Evolutionary conservation across 2,113 vertebrate species (phyloP), one percentile per base, ranked within the genome.

Genomic region (Pachypanchax playfairii): DNA sequence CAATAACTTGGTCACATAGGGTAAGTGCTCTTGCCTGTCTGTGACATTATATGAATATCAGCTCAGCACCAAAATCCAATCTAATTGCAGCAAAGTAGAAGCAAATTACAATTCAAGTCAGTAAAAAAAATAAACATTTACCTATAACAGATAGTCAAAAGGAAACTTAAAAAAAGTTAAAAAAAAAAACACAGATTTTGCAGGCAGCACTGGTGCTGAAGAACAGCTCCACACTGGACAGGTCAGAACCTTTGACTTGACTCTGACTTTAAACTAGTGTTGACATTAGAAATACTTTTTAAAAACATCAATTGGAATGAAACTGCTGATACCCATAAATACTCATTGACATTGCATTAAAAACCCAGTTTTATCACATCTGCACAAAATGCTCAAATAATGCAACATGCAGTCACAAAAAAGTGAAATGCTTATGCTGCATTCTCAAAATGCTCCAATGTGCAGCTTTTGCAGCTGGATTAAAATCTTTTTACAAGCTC

Each of bases 191-290:
- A 18, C 36, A 12, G 12, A 12, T 21, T 43, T 46, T 38, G 35
- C 43, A 28, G 55, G 41, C 15, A 58, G 65, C n/a, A 1, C 48
- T 68, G 70, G 84, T 86, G 84, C 85, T 89, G 84, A 88, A 88
- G 85, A 77, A 89, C 84, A 85, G 77, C 82, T 86, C 80, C 54
- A 57, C 50, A 61, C 36, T 17, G 43, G 35, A 26, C 24, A 31
- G 52, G 47, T 55, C 52, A 64, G 50, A 55, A 28, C 31, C 49
- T 35, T 35, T 15, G 2, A 65, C 13, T 22, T 41, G 9, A 25
- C 13, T 55, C 15, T 44, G 11, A 21, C 53, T 52, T 20, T 53
- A 60, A 31, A 22, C 35, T 41, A 48, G 2, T 25, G 12, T 12
- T 46, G 7, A 49, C 7, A 3, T 13, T 14, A 36, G 11, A n/a